Evolutionary conservation across 2,888 invertebrate genomes (phyloP), one percentile per base, ranked within the genome.

Genomic region (Teleogryllus oceanicus): DNA sequence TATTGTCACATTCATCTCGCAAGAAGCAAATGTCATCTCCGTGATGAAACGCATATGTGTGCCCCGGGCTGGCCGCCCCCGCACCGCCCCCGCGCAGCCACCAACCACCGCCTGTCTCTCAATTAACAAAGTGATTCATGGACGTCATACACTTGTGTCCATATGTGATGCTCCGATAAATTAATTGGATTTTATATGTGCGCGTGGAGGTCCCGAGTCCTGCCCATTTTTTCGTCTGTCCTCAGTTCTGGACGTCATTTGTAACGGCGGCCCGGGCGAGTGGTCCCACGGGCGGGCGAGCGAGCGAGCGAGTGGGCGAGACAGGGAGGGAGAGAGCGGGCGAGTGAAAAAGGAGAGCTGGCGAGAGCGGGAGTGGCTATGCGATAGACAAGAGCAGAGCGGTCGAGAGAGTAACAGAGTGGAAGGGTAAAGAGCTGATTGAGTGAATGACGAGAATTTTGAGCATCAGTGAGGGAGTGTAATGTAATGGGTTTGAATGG

Each of bases 91-190:
- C 49, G 50, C 77, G 77, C 77, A 18, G 37, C 37, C 37, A 37
- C 37, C 37, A 37, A 37, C 21, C 74, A n/a, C 49, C 13, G 74
- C 37, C 24, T 62, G 77, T 49, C 74, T 77, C 49, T 74, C 79
- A 77, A 81, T 79, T 81, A 79, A 79, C 74, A 78, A 81, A 80
- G 79, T 81, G 81, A 81, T 80, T 81, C 80, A 81, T 81, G 79
- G 74, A 76, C 79, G 80, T 80, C 80, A 80, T 62, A 51, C 51
- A 20, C 49, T 16, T 78, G 24, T 50, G 51, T 24, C 80, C 62
- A 62, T 62, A 62, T 62, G 62, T 62, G 62, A 62, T 62, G 62
- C 62, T 62, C 74, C 79, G 81, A 81, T 81, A 80, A 81, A 81
- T 81, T 81, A 81, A 81, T 81, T 81, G 79, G 50, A 74, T 77